phyloP scores from a whole-genome alignment of 2,797 vertebrate genomes.

The Acanthiza pusilla region DNA sequence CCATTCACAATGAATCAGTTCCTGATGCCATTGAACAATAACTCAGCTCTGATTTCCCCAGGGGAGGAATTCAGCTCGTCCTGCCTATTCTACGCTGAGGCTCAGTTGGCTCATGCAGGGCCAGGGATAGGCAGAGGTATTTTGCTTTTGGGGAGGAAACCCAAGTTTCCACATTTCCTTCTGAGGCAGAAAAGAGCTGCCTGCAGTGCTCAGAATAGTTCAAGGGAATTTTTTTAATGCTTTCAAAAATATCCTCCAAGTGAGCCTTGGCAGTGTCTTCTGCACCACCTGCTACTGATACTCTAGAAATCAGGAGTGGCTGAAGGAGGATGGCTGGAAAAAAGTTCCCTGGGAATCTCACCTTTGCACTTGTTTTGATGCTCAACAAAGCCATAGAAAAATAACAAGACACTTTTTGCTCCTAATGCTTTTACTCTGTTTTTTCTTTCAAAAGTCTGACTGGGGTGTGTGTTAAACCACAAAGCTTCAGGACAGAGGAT shows the following conservation, averaged over 20 bases:
- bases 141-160: slow-evolving; percentile 6
- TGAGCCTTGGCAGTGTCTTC: not conserved
- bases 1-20: slow-evolving; percentile 21
- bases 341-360: not conserved
- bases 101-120: not conserved
- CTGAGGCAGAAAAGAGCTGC: slow-evolving; percentile 3
- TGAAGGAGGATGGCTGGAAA: not conserved
- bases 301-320: not conserved
- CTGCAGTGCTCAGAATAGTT: slow-evolving; percentile 1
- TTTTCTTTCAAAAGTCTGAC: not conserved
- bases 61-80: not conserved
- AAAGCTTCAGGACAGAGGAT: not conserved
- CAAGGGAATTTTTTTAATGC: not conserved
- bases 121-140: not conserved
- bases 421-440: not conserved
- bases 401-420: not conserved
- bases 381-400: not conserved
- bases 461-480: not conserved
- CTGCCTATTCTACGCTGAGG: not conserved
- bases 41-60: slow-evolving; percentile 10
- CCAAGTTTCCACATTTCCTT: not conserved
- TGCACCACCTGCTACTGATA: not conserved
- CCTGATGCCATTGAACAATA: slow-evolving; percentile 49
- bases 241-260: slow-evolving; percentile 10
- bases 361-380: not conserved